phyloP scores from a whole-genome alignment of 2,888 invertebrate species.

The Lissonota sp. region DNA sequence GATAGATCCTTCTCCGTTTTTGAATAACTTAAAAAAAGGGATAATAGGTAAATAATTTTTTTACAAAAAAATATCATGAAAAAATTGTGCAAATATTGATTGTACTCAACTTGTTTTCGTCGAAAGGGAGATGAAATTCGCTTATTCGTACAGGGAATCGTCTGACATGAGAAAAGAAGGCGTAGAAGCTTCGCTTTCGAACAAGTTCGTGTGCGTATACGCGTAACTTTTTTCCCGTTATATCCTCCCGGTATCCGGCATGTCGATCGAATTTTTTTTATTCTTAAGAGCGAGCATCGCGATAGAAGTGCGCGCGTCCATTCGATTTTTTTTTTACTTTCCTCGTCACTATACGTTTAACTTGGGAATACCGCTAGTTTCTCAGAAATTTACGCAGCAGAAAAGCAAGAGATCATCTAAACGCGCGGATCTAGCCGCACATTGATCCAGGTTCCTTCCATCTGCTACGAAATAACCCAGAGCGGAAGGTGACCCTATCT shows the following conservation, averaged over 20 bases:
- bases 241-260: conserved; percentile 62
- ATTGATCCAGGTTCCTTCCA: neutral
- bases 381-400: conserved; percentile 75
- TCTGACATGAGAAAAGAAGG: conserved; percentile 14
- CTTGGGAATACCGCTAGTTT: conserved; percentile 78
- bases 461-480: no score
- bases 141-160: conserved; percentile 12
- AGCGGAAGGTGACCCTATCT: no score
- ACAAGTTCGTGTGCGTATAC: conserved; percentile 20
- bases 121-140: conserved; percentile 52
- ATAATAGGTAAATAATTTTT: no score
- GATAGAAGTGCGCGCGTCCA: conserved; percentile 10
- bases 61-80: neutral
- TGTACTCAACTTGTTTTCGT: conserved; percentile 19
- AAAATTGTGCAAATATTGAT: neutral
- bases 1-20: no score
- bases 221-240: conserved; percentile 72
- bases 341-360: conserved; percentile 19
- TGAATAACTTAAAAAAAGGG: no score
- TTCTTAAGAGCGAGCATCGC: conserved; percentile 28
- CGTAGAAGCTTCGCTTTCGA: conserved; percentile 56
- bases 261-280: conserved; percentile 50
- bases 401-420: conserved; percentile 18
- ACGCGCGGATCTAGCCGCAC: neutral
- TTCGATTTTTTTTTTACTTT: conserved; percentile 17